Evolutionary conservation across 1,140 invertebrate genomes (phyloP), one percentile per base, ranked within the genome.

Genomic region (Sarcophaga peregrina): DNA sequence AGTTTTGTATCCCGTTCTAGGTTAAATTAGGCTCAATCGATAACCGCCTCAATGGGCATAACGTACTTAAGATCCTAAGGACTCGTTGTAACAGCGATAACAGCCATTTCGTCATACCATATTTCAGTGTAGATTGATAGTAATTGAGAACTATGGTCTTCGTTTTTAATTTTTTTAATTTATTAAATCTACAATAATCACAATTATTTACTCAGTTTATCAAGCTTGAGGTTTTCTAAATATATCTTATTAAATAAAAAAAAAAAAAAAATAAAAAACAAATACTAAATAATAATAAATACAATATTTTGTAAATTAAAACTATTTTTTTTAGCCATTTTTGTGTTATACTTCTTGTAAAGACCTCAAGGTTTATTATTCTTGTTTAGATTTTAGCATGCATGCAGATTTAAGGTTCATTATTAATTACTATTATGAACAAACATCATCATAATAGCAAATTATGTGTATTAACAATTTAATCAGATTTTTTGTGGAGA

Each of bases 401-500:
- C 50, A 9, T 52, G 50, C 50, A 52, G 50, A 52, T 52, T 52
- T 52, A 52, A 52, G 13, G 50, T 13, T 13, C 1, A 1, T 10
- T 52, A 10, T 10, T 13, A 52, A 52, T 37, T 37, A 37, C 25
- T 37, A 37, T 37, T 37, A 37, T 37, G 25, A 37, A 37, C 25
- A 37, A 37, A 37, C 25, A 2, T 37, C 4, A 37, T 37, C 25
- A 37, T 37, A 37, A 37, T 37, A 37, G 25, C 1, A 37, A 2
- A 37, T 2, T n/a, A n/a, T n/a, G n/a, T n/a, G n/a, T 37, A 37
- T 50, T 50, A 20, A 8, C 15, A 20, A 50, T 25, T 50, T 50
- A 81, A 11, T 83, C 82, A n/a, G 73, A 46, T 86, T 92, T 92
- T 37, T 91, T 91, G 83, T 92, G 91, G 74, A 92, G 91, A 54